Conservation (phyloP, 2,113 vertebrate species). For the Ploceus nigricollis region DNA sequence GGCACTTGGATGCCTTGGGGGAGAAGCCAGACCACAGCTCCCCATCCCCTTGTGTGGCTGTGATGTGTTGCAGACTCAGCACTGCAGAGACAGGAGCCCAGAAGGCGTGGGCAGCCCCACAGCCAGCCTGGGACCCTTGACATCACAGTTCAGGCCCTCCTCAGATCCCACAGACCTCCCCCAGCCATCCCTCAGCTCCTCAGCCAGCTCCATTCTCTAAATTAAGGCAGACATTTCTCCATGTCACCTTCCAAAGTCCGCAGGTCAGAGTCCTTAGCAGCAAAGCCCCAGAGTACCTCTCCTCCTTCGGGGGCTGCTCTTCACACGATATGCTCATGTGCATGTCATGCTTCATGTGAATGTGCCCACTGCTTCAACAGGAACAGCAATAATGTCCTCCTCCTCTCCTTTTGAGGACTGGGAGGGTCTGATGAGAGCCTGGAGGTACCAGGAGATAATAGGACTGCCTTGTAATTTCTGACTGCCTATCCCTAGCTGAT, state of each 20-base stretch:
- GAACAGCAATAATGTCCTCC: background rate
- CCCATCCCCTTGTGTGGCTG: fast-evolving
- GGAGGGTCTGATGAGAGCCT: background rate
- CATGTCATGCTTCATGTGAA: background rate
- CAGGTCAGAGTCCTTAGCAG: background rate
- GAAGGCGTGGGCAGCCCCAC: fast-evolving
- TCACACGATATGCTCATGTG: fast-evolving
- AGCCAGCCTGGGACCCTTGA: fast-evolving
- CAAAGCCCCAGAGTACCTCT: background rate
- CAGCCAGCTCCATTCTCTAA: background rate
- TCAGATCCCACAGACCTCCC: background rate
- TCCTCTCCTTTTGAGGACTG: background rate
- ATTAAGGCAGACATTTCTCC: background rate
- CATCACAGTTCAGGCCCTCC: background rate
- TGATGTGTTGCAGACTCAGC: background rate
- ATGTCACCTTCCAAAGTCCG: fast-evolving
- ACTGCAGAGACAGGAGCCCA: background rate
- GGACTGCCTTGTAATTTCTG: background rate
- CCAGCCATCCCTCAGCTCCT: background rate
- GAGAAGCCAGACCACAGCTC: fast-evolving
- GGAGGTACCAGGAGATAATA: background rate
- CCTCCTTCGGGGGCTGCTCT: fast-evolving
- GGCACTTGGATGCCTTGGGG: background rate
- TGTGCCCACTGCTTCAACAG: fast-evolving
- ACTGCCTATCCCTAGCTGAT: conserved; percentile 25